phyloP scores from a whole-genome alignment of 2,888 invertebrate species.

The Cryptus armator region DNA sequence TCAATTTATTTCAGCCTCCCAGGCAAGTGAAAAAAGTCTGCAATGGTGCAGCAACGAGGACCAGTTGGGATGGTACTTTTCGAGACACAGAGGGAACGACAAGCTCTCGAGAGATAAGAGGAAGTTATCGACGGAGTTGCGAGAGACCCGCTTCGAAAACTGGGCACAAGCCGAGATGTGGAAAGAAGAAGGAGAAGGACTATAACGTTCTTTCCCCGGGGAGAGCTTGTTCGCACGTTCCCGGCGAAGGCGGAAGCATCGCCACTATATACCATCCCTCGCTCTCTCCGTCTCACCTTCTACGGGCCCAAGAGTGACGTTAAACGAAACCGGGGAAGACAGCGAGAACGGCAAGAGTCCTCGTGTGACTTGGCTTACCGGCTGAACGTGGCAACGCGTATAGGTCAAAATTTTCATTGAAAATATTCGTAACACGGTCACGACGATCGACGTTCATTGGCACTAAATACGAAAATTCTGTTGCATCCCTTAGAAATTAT shows the following conservation, averaged over 20 bases:
- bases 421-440: not conserved
- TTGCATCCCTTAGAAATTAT: no score
- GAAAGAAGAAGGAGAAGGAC: slow-evolving; percentile 21
- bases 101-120: slow-evolving; percentile 49
- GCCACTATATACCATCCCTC: not conserved
- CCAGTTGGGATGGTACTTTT: not conserved
- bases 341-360: slow-evolving; percentile 1
- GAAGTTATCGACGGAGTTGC: slow-evolving; percentile 67
- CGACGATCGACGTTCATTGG: not conserved
- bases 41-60: not conserved
- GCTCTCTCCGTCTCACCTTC: not conserved
- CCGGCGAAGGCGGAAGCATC: slow-evolving; percentile 42
- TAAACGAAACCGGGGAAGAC: slow-evolving; percentile 18
- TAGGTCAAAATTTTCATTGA: not conserved
- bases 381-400: slow-evolving; percentile 30
- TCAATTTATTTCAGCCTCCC: not conserved
- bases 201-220: slow-evolving; percentile 18
- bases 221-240: slow-evolving; percentile 51
- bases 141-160: slow-evolving; percentile 23
- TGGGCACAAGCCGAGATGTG: slow-evolving; percentile 15
- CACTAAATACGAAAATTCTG: no score
- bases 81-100: slow-evolving; percentile 3
- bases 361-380: not conserved
- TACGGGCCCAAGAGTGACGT: slow-evolving; percentile 34
- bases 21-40: slow-evolving; percentile 2